These are phyloP conservation scores for Orestias chungarensis DNA, from an alignment of 2,797 vertebrate species.

Conservation along the genomic window DNA sequence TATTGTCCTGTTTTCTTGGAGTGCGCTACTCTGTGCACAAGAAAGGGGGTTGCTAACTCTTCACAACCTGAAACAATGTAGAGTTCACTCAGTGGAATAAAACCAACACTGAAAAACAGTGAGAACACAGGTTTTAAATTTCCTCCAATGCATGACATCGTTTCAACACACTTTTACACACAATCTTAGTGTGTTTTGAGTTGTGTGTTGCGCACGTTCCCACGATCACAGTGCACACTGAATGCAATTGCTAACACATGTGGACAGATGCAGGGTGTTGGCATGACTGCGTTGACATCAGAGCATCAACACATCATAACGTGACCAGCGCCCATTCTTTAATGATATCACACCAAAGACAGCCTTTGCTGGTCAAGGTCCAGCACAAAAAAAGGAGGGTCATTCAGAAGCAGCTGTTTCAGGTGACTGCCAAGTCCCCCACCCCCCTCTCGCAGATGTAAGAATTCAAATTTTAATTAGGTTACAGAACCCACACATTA, in stretches of 20 bases:
- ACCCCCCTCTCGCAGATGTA: conserved; percentile 12
- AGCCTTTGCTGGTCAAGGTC: conserved; percentile 50
- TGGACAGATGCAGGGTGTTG: conserved; percentile 48
- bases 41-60: neutral
- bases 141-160: neutral
- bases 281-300: conserved; percentile 35
- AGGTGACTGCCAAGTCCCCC: conserved; percentile 31
- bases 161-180: conserved; percentile 4
- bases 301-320: conserved; percentile 47
- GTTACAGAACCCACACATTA: conserved; percentile 4
- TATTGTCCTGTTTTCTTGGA: neutral
- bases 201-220: conserved; percentile 20
- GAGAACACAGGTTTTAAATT: neutral
- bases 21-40: neutral
- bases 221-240: conserved; percentile 17
- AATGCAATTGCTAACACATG: conserved; percentile 56
- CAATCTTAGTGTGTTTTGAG: conserved; percentile 8
- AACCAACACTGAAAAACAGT: neutral
- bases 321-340: conserved; percentile 46
- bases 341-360: conserved; percentile 53
- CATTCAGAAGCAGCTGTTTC: conserved; percentile 51
- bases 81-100: neutral
- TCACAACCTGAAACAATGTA: neutral
- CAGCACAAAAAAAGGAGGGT: conserved; percentile 17
- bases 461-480: conserved; percentile 13